Percentiles rank a stretch among this genome's conserved stretches.
These are phyloP conservation scores for Drosophila novamexicana DNA, from an alignment of 1,140 invertebrate genomes.

Conservation along the genomic window DNA sequence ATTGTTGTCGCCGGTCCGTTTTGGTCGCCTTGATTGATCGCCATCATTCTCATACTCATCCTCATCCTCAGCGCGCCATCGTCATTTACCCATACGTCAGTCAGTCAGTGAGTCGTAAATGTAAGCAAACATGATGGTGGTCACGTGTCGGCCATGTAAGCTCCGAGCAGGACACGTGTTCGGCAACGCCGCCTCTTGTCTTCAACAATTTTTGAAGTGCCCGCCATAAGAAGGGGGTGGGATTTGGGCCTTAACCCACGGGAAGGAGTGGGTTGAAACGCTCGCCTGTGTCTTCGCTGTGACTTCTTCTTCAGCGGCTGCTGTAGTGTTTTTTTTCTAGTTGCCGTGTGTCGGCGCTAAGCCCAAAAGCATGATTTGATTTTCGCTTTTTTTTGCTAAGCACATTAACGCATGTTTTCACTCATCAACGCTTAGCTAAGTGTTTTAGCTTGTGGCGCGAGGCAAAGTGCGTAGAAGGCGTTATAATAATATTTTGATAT, in stretches of 20 bases:
- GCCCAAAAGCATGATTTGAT: slow-evolving; percentile 75
- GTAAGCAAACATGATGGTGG: slow-evolving; percentile 82
- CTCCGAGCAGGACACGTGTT: slow-evolving; percentile 74
- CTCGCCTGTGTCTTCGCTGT: slow-evolving; percentile 21
- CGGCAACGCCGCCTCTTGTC: slow-evolving; percentile 65
- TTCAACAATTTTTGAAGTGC: slow-evolving; percentile 74
- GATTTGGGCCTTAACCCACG: slow-evolving; percentile 10
- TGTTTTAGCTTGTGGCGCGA: slow-evolving; percentile 24
- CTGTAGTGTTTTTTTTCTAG: slow-evolving; percentile 30
- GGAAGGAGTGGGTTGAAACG: slow-evolving; percentile 20
- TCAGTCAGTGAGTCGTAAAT: slow-evolving; percentile 72
- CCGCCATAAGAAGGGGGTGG: slow-evolving; percentile 30
- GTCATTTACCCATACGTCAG: slow-evolving; percentile 70
- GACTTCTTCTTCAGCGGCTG: slow-evolving; percentile 32
- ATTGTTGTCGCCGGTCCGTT: slow-evolving; percentile 31
- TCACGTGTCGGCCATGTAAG: slow-evolving; percentile 77
- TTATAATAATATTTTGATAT: slow-evolving; percentile 27
- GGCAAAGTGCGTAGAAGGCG: slow-evolving; percentile 1
- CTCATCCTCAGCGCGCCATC: slow-evolving; percentile 39
- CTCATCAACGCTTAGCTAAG: slow-evolving; percentile 74
- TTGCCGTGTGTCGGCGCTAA: slow-evolving; percentile 56
- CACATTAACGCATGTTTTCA: slow-evolving; percentile 73
- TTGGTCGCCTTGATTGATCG: slow-evolving; percentile 66
- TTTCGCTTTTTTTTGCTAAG: slow-evolving; percentile 59
- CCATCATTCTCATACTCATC: slow-evolving; percentile 23